These are phyloP conservation scores for Cherax destructor DNA, from an alignment of 1,140 invertebrate species.

Conservation along the genomic window DNA sequence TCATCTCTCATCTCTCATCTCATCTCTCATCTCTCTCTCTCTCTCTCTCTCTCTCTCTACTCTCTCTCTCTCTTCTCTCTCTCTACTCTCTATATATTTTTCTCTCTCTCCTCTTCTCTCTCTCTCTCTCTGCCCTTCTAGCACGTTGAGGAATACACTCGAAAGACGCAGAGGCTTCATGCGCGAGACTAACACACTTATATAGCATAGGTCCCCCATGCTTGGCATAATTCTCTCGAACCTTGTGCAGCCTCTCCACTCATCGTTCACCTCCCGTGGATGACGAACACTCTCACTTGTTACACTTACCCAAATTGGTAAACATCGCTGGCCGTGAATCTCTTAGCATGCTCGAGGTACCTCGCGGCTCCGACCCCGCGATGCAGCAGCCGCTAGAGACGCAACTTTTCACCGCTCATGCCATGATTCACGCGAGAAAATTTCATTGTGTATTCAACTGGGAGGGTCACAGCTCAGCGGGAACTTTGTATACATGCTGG, in stretches of 20 bases:
- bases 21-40: too few relatives aligned
- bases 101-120: too few relatives aligned
- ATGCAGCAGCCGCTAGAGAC: background rate
- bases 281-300: background rate
- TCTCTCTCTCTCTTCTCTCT: too few relatives aligned
- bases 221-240: background rate
- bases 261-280: background rate
- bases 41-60: too few relatives aligned
- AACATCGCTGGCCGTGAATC: background rate
- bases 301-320: background rate
- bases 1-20: too few relatives aligned
- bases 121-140: too few relatives aligned
- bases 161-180: too few relatives aligned
- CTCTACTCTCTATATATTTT: too few relatives aligned
- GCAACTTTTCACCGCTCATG: background rate
- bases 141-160: too few relatives aligned
- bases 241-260: background rate
- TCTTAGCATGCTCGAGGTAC: background rate
- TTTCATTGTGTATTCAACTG: slow-evolving; percentile 12
- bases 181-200: too few relatives aligned
- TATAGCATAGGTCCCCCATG: too few relatives aligned
- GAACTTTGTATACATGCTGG: background rate
- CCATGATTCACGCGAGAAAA: background rate
- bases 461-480: slow-evolving; percentile 1
- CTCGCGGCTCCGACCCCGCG: too few relatives aligned